These are phyloP conservation scores for Pollachius pollachius DNA, from an alignment of 2,113 vertebrate genomes.

Conservation along the genomic window DNA sequence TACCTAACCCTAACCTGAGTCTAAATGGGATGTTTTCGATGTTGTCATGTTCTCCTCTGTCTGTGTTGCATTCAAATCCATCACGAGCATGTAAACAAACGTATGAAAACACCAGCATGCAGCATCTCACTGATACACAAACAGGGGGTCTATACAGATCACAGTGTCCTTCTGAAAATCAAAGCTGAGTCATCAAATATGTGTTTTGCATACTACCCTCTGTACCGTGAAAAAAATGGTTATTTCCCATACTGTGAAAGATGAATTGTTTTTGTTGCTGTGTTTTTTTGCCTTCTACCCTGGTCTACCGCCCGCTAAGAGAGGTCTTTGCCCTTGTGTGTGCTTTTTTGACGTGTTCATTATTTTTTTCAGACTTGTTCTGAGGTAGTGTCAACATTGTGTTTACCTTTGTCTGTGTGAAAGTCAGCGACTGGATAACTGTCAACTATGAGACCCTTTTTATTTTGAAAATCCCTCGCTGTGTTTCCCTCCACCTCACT, in stretches of 20 bases:
- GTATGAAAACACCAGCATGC: slow-evolving; percentile 5
- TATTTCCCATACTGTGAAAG: slow-evolving; percentile 33
- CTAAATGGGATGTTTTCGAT: not conserved
- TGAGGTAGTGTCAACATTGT: slow-evolving; percentile 19
- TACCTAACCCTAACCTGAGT: too few relatives aligned
- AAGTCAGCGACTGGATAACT: slow-evolving; percentile 25
- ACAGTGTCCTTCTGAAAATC: slow-evolving; percentile 30
- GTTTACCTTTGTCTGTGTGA: slow-evolving; percentile 16
- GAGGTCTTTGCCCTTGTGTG: slow-evolving; percentile 28
- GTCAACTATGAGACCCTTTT: slow-evolving; percentile 22
- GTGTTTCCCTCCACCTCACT: slow-evolving; percentile 34
- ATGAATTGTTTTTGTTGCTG: slow-evolving; percentile 26
- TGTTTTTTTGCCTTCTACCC: slow-evolving; percentile 19
- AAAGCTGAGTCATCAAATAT: slow-evolving; percentile 37
- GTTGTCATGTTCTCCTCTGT: slow-evolving; percentile 3
- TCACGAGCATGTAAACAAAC: not conserved
- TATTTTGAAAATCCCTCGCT: slow-evolving; percentile 33
- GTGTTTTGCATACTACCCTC: slow-evolving; percentile 30
- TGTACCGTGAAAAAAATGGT: slow-evolving; percentile 16
- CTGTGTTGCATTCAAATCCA: slow-evolving; percentile 3
- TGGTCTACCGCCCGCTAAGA: slow-evolving; percentile 33
- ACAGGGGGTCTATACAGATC: slow-evolving; percentile 25
- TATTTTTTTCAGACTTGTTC: slow-evolving; percentile 20
- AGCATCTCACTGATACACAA: slow-evolving; percentile 26
- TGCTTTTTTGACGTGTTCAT: slow-evolving; percentile 19